Conservation (phyloP, 2,888 invertebrate genomes). For the Perdita meconis region DNA sequence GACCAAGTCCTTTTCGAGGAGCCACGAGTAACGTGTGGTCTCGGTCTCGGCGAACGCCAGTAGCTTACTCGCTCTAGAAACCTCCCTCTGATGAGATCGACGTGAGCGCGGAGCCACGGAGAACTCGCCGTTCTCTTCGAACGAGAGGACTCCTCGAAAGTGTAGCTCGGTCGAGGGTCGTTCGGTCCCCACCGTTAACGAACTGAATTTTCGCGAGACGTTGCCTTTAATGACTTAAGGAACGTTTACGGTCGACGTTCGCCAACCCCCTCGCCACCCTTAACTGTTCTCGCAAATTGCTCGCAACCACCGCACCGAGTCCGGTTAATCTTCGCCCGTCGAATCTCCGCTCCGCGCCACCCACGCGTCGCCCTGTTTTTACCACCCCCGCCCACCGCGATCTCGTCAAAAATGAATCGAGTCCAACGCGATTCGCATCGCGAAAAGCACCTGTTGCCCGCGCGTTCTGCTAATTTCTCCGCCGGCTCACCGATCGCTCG, state of each 20-base stretch:
- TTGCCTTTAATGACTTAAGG: conserved; percentile 37
- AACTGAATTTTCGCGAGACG: conserved; percentile 59
- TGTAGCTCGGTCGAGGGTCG: conserved; percentile 41
- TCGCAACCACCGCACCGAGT: neutral
- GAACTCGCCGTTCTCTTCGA: conserved; percentile 36
- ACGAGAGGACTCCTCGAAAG: conserved; percentile 45
- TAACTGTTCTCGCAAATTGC: conserved; percentile 29
- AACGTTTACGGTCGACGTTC: conserved; percentile 22
- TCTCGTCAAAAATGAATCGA: conserved; percentile 10
- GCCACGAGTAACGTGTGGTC: conserved; percentile 65
- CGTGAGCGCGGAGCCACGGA: conserved; percentile 36
- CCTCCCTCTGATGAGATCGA: conserved; percentile 67
- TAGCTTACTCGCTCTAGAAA: conserved; percentile 61
- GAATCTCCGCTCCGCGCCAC: neutral
- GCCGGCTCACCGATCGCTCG: neutral
- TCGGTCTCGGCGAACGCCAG: conserved; percentile 44
- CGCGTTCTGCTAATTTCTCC: conserved; percentile 18
- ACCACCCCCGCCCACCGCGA: neutral
- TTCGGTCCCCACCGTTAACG: conserved; percentile 55
- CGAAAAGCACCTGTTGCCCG: conserved; percentile 61
- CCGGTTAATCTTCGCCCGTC: conserved; percentile 3
- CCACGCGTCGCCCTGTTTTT: neutral
- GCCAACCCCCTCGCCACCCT: neutral
- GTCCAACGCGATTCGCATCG: neutral
- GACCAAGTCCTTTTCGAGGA: conserved; percentile 58